Conservation (phyloP, 2,113 vertebrate species). For the Casuarius casuarius region DNA sequence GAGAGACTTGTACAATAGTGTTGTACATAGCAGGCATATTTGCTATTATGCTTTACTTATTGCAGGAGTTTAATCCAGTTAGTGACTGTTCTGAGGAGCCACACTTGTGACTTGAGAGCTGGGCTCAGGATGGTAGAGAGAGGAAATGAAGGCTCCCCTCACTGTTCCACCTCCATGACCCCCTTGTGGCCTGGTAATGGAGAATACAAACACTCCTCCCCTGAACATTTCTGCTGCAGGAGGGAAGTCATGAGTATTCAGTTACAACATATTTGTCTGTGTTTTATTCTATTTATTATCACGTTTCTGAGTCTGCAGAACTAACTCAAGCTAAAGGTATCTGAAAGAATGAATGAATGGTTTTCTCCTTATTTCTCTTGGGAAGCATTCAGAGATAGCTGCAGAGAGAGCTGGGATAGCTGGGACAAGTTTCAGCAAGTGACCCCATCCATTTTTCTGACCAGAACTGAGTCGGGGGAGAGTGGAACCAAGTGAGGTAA, state of each 20-base stretch:
- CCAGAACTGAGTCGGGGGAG: not conserved
- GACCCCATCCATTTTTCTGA: not conserved
- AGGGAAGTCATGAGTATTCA: not conserved
- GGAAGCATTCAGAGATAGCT: not conserved
- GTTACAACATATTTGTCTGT: not conserved
- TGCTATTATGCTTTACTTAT: not conserved
- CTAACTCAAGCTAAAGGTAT: not conserved
- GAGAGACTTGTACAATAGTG: not conserved
- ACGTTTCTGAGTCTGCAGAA: not conserved
- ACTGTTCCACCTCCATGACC: not conserved
- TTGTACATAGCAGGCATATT: not conserved
- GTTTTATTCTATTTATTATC: not conserved
- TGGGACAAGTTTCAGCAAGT: not conserved
- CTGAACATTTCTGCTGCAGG: not conserved
- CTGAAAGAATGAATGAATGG: not conserved
- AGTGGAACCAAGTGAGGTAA: not conserved
- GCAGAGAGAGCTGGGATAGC: not conserved
- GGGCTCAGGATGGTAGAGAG: not conserved
- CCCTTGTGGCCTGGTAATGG: not conserved
- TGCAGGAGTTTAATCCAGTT: not conserved
- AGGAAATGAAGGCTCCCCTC: not conserved
- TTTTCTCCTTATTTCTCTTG: not conserved
- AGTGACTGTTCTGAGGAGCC: not conserved
- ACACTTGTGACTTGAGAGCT: not conserved
- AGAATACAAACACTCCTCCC: not conserved